Conservation (phyloP, 2,797 vertebrate species). For the Antennarius maculatus region DNA sequence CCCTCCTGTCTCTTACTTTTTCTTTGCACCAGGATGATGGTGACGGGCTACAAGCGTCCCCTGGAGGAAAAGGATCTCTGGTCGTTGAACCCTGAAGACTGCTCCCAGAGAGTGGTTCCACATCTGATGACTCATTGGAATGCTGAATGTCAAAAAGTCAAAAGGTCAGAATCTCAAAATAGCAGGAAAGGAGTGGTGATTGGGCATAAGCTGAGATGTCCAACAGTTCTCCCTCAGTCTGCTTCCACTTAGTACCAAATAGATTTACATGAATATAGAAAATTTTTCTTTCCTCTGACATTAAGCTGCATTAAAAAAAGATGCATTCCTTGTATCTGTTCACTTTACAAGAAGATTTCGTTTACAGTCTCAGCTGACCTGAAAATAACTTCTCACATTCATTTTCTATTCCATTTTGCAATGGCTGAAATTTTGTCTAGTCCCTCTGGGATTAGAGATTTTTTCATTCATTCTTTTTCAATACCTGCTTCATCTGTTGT, state of each 20-base stretch:
- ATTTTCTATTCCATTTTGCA: not conserved
- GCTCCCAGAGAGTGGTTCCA: conserved; percentile 87
- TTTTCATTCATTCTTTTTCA: too few species aligned
- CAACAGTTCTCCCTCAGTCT: not conserved
- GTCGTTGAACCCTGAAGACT: conserved; percentile 90
- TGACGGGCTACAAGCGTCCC: conserved; percentile 87
- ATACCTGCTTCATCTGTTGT: too few species aligned
- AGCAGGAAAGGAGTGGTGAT: not conserved
- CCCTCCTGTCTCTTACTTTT: not conserved
- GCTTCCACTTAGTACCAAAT: too few species aligned
- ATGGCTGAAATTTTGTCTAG: not conserved
- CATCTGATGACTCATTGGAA: conserved; percentile 87
- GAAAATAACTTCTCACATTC: too few species aligned
- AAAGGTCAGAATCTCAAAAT: conserved; percentile 80
- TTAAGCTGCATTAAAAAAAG: not conserved
- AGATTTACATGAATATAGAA: not conserved
- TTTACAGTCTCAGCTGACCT: not conserved
- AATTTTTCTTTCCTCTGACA: not conserved
- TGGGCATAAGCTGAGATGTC: not conserved
- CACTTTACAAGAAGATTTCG: not conserved
- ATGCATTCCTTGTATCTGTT: not conserved
- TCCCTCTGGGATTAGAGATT: too few species aligned
- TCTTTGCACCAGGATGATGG: conserved; percentile 82
- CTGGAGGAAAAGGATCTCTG: conserved; percentile 91
- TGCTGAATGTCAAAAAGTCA: conserved; percentile 85